These are phyloP conservation scores for Sanderia malayensis DNA, from an alignment of 30 jellyfish, hydroid and myxozoan species.

Conservation along the genomic window DNA sequence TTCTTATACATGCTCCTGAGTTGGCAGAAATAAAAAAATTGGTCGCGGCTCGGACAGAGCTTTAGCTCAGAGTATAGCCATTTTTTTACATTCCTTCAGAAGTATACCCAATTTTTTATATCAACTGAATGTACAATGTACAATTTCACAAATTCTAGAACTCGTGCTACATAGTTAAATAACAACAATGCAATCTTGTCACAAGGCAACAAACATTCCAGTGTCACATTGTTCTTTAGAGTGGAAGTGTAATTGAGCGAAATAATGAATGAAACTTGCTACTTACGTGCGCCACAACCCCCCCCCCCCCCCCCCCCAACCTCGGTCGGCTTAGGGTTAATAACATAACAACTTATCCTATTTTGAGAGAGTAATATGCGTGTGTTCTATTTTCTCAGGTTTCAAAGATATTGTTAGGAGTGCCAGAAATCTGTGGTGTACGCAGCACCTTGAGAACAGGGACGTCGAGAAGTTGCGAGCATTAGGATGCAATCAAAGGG, in stretches of 20 bases:
- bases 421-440: background rate
- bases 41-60: background rate
- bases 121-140: too few relatives aligned
- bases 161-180: too few relatives aligned
- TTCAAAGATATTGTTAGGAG: background rate
- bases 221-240: too few relatives aligned
- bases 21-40: background rate
- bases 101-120: background rate
- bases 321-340: too few relatives aligned
- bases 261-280: too few relatives aligned
- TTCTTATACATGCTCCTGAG: background rate
- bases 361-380: background rate
- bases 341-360: too few relatives aligned
- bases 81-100: background rate
- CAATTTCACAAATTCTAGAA: too few relatives aligned
- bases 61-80: background rate
- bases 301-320: too few relatives aligned
- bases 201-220: too few relatives aligned
- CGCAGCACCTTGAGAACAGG: background rate
- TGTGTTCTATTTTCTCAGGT: background rate
- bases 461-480: background rate
- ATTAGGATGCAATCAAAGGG: background rate
- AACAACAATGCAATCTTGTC: too few relatives aligned
- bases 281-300: too few relatives aligned
- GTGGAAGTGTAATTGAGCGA: too few relatives aligned